Evolutionary conservation across 2,113 vertebrate species (phyloP), one percentile per base, ranked within the genome.

Genomic region (Chaenocephalus aceratus): DNA sequence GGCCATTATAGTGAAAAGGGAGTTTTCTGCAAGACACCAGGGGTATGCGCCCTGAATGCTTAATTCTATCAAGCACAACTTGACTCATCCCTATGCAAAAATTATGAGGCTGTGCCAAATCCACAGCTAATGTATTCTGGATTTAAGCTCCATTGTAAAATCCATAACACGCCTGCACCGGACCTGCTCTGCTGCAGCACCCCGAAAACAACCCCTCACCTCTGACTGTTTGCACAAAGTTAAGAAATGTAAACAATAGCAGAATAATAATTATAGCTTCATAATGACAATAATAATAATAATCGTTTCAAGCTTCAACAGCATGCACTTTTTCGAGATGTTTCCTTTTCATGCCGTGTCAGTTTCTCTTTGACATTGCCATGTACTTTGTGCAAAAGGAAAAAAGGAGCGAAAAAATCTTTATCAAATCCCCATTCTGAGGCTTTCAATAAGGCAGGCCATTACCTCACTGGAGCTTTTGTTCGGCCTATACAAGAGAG

Each of bases 401-500:
- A 90, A 89, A 94, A 94, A 91, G 82, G 82, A 89, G 79, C 46
- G 92, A 94, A 57, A 95, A 97, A 97, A 97, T 97, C 97, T 98
- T 97, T 97, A 97, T 97, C 97, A 97, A 97, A 96, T 96, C 96
- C 95, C 97, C 95, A 97, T 98, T 98, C 97, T 98, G 96, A 96
- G 95, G 94, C 96, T 97, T 93, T 98, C 96, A 98, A 97, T 97
- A 97, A 97, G 97, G 96, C 97, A 96, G 97, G 95, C 96, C 97
- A 98, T 99, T 99, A 98, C 97, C 97, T 98, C 97, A 96, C 97
- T 96, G 96, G 95, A 95, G 97, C 98, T 97, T 99, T 99, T 99
- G 98, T 99, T 98, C 96, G 95, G 96, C 96, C 96, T 95, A 97
- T 97, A 98, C 97, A 98, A 98, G 96, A 96, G 97, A 98, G 98